Conservation (phyloP, 2,113 vertebrate genomes). For the Anser cygnoides region DNA sequence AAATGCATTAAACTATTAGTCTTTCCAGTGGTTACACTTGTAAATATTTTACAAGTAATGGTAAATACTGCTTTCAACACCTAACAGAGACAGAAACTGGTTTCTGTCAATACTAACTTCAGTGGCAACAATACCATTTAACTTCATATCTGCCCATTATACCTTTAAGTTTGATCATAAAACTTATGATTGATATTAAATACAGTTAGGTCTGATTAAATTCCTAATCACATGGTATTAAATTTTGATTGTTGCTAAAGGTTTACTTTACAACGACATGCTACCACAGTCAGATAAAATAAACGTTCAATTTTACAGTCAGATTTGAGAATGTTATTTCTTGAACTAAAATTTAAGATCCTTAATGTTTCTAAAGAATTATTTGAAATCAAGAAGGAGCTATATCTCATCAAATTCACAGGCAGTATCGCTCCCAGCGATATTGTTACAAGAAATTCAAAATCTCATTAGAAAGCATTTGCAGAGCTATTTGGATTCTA, state of each 20-base stretch:
- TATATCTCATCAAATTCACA: not conserved
- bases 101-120: not conserved
- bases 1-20: not conserved
- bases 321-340: not conserved
- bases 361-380: not conserved
- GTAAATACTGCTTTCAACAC: not conserved
- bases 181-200: not conserved
- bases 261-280: not conserved
- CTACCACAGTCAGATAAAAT: not conserved
- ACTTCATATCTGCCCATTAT: not conserved
- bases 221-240: not conserved
- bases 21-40: not conserved
- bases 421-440: not conserved
- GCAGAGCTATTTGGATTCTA: not conserved
- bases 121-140: not conserved
- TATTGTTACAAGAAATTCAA: not conserved
- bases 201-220: not conserved
- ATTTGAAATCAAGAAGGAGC: not conserved
- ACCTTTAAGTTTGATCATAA: not conserved
- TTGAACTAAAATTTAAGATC: not conserved
- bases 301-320: not conserved
- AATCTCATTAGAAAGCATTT: constrained; percentile 33
- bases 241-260: not conserved
- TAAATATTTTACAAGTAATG: not conserved
- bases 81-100: not conserved